Evolutionary conservation across 2,888 invertebrate genomes (phyloP).

Genomic region (Scaptomyza parva): DNA sequence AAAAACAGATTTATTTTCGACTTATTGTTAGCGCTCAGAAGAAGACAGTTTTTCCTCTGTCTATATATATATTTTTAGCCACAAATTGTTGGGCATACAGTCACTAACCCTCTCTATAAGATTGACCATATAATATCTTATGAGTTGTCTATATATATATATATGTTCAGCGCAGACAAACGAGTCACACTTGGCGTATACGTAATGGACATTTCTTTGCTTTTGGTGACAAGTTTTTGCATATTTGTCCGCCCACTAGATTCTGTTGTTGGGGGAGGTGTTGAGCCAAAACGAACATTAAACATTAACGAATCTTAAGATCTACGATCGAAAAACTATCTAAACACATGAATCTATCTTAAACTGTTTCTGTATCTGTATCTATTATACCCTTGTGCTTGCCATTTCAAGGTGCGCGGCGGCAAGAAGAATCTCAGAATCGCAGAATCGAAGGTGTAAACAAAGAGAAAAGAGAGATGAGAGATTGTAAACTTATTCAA

Average conservation of each 20-base stretch:
- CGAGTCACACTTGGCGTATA: slow-evolving; percentile 20
- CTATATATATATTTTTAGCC: slow-evolving; percentile 65
- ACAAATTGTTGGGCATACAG: slow-evolving; percentile 42
- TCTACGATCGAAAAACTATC: slow-evolving; percentile 18
- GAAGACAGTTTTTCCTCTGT: slow-evolving; percentile 45
- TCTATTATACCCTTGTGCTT: slow-evolving; percentile 35
- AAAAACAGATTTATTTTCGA: slow-evolving; percentile 74
- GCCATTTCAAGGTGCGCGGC: slow-evolving; percentile 69
- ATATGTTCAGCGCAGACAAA: no score
- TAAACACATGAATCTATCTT: not conserved
- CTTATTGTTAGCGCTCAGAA: slow-evolving; percentile 40
- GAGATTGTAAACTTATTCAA: not conserved
- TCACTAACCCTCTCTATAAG: slow-evolving; percentile 22
- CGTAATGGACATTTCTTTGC: not conserved
- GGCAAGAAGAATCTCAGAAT: no score
- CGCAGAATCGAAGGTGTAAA: slow-evolving; percentile 73
- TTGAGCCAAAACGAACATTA: slow-evolving; percentile 20
- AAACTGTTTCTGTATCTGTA: not conserved
- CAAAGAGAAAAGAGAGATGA: slow-evolving; percentile 66
- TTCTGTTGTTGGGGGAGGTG: no score
- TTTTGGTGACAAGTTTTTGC: slow-evolving; percentile 26
- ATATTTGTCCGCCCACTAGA: slow-evolving; percentile 47
- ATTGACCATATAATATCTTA: not conserved
- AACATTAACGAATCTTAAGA: slow-evolving; percentile 26
- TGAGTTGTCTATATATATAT: slow-evolving; percentile 13